Evolutionary conservation across 2,797 vertebrate species (phyloP).

Genomic region (Hephaestus fuliginosus): DNA sequence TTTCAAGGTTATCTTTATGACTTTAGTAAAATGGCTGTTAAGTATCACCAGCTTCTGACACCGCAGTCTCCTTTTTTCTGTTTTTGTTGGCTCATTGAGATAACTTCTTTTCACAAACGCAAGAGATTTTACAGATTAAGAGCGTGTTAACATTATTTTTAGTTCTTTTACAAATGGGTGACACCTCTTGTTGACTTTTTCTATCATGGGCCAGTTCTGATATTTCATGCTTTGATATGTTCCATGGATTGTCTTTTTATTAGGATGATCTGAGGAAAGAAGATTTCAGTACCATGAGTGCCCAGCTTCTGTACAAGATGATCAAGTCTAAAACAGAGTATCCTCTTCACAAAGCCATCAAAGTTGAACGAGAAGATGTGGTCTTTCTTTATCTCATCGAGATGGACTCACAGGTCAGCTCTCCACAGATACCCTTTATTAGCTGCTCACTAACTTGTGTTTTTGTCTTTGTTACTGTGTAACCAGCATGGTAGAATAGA

Average conservation of each 20-base stretch:
- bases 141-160: background rate
- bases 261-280: slow-evolving; percentile 98
- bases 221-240: background rate
- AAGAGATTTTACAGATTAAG: background rate
- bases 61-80: background rate
- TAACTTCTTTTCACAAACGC: background rate
- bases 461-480: background rate
- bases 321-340: slow-evolving; percentile 98
- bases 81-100: background rate
- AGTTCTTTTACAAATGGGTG: background rate
- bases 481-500: background rate
- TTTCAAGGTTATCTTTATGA: slow-evolving; percentile 57
- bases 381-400: slow-evolving; percentile 98
- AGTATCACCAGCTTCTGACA: slow-evolving; percentile 6
- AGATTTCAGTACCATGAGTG: slow-evolving; percentile 98
- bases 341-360: slow-evolving; percentile 98
- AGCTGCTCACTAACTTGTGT: background rate
- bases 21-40: slow-evolving; percentile 17
- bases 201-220: background rate
- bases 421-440: no score
- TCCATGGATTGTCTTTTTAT: slow-evolving; percentile 7
- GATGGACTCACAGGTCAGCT: slow-evolving; percentile 95
- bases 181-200: background rate
- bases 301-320: slow-evolving; percentile 98
- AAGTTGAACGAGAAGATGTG: slow-evolving; percentile 97